These are phyloP conservation scores for Bombyx huttoni DNA, from an alignment of 2,888 invertebrate genomes.

Conservation along the genomic window DNA sequence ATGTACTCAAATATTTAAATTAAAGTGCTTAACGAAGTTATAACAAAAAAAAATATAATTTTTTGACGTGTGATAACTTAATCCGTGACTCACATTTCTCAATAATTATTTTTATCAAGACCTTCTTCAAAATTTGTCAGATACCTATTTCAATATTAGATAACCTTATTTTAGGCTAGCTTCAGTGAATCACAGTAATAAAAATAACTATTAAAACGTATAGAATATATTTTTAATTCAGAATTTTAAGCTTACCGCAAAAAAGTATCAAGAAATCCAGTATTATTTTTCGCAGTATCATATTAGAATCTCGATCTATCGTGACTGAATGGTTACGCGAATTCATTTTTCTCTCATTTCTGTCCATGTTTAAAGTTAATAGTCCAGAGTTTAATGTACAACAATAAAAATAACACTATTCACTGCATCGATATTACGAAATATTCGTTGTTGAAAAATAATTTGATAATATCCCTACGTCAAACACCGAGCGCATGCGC, in stretches of 20 bases:
- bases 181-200: background rate
- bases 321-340: slow-evolving; percentile 48
- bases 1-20: too few relatives aligned
- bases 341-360: slow-evolving; percentile 51
- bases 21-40: too few relatives aligned
- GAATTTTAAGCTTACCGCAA: slow-evolving; percentile 73
- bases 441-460: slow-evolving; percentile 28
- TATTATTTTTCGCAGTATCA: slow-evolving; percentile 75
- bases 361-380: slow-evolving; percentile 42
- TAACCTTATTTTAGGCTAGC: background rate
- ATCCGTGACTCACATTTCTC: too few relatives aligned
- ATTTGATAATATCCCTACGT: slow-evolving; percentile 28
- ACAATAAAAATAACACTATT: slow-evolving; percentile 17
- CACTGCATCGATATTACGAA: slow-evolving; percentile 40
- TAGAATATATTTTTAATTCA: background rate
- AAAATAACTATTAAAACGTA: background rate
- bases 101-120: too few relatives aligned
- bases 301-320: slow-evolving; percentile 71
- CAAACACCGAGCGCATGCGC: slow-evolving; percentile 56
- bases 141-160: background rate
- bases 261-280: slow-evolving; percentile 78
- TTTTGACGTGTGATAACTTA: too few relatives aligned
- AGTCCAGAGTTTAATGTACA: background rate
- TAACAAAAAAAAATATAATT: too few relatives aligned
- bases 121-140: background rate